These are phyloP conservation scores for Drosophila limbata DNA, from an alignment of 2,888 invertebrate genomes.

Conservation along the genomic window DNA sequence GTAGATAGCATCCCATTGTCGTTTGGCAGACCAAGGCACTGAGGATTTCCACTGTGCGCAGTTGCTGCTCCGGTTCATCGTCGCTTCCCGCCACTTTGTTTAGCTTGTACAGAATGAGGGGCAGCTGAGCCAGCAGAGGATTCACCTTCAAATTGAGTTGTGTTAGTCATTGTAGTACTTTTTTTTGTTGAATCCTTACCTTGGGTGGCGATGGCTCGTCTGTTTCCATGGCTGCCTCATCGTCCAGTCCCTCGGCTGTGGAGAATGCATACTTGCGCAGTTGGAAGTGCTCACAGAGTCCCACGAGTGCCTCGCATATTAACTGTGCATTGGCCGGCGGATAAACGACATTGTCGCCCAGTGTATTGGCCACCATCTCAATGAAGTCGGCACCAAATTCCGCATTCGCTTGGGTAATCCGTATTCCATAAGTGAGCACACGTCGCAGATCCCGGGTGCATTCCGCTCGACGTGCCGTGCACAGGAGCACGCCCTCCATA, in stretches of 20 bases:
- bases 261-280: slow-evolving; percentile 77
- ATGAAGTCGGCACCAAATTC: slow-evolving; percentile 89
- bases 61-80: slow-evolving; percentile 75
- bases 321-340: slow-evolving; percentile 84
- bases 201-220: slow-evolving; percentile 60
- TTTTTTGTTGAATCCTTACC: slow-evolving; percentile 22
- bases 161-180: not conserved
- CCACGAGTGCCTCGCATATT: slow-evolving; percentile 91
- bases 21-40: slow-evolving; percentile 94
- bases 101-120: slow-evolving; percentile 82
- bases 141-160: slow-evolving; percentile 58
- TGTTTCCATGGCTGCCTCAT: slow-evolving; percentile 72
- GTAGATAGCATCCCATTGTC: slow-evolving; percentile 90
- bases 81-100: slow-evolving; percentile 78
- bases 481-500: slow-evolving; percentile 84
- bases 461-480: slow-evolving; percentile 82
- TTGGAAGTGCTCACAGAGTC: slow-evolving; percentile 88
- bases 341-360: slow-evolving; percentile 83
- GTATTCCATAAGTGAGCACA: slow-evolving; percentile 89
- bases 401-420: slow-evolving; percentile 88
- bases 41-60: slow-evolving; percentile 89
- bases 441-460: slow-evolving; percentile 82
- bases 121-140: slow-evolving; percentile 80
- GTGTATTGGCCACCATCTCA: slow-evolving; percentile 87
- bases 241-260: slow-evolving; percentile 41